Percentiles rank a stretch among this genome's conserved stretches.
Conservation (phyloP, 2,888 invertebrate species). For the Drosophila macrospina region DNA sequence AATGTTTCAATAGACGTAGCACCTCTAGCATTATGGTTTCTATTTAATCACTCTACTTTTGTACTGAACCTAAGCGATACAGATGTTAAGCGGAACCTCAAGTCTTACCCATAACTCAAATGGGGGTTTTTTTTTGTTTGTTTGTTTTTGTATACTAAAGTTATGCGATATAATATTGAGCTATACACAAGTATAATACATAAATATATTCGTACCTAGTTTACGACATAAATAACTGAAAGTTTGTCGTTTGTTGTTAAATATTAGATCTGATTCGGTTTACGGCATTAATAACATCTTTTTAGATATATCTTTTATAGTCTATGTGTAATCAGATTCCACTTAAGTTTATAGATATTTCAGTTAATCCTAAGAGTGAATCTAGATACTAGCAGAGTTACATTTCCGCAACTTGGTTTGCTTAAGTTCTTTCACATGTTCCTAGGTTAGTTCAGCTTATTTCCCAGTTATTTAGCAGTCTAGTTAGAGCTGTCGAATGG, state of each 20-base stretch:
- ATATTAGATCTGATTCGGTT: too few species aligned
- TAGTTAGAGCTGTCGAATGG: too few species aligned
- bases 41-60: conserved; percentile 28
- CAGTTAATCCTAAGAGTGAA: too few species aligned
- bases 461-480: too few species aligned
- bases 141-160: conserved; percentile 8
- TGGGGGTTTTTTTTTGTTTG: conserved; percentile 6
- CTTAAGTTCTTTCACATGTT: too few species aligned
- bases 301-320: too few species aligned
- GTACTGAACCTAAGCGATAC: conserved; percentile 31
- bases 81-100: conserved; percentile 22
- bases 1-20: conserved; percentile 9
- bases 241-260: neutral
- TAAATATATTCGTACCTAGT: conserved; percentile 4
- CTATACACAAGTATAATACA: conserved; percentile 6
- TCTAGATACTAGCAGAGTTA: too few species aligned
- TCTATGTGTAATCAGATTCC: too few species aligned
- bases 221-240: neutral
- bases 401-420: too few species aligned
- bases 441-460: too few species aligned
- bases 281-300: too few species aligned
- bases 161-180: conserved; percentile 19
- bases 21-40: conserved; percentile 24
- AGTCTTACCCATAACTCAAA: conserved; percentile 22
- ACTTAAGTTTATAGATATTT: too few species aligned